Percentiles rank a stretch among this genome's conserved stretches.
These are phyloP conservation scores for Allacma fusca DNA, from an alignment of 2,888 invertebrate species.

Conservation along the genomic window DNA sequence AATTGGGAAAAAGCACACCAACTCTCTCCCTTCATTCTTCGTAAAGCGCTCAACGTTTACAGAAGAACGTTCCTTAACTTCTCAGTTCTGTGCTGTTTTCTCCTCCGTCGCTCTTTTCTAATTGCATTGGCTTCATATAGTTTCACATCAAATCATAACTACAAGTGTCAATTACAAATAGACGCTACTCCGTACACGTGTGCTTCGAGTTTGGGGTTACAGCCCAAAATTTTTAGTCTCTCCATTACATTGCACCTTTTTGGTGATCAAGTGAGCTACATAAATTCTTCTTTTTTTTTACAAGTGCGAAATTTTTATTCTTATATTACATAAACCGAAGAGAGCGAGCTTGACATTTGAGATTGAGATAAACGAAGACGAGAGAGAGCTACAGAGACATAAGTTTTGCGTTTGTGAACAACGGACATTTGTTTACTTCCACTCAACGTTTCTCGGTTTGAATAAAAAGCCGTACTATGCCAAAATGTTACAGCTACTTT, in stretches of 20 bases:
- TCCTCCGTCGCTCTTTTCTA: neutral
- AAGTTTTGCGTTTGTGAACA: neutral
- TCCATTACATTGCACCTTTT: too few relatives aligned
- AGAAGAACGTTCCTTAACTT: slow-evolving; percentile 25
- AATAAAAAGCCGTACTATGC: slow-evolving; percentile 33
- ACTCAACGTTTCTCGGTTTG: neutral
- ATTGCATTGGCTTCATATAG: neutral
- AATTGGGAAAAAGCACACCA: slow-evolving; percentile 34
- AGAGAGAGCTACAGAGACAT: neutral
- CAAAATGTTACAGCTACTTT: slow-evolving; percentile 36
- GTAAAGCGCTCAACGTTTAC: slow-evolving; percentile 21
- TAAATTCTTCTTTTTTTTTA: neutral
- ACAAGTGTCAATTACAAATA: neutral
- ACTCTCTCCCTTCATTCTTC: slow-evolving; percentile 30
- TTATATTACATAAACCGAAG: neutral
- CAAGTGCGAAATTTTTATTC: neutral
- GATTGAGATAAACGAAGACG: neutral
- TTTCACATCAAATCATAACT: neutral
- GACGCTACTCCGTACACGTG: too few relatives aligned
- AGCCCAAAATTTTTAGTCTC: too few relatives aligned
- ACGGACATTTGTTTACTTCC: neutral
- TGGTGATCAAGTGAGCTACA: neutral
- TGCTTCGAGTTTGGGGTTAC: neutral
- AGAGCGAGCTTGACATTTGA: neutral
- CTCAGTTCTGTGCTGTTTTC: neutral